Base-by-base conservation (phyloP, 2,888 invertebrate species). In the Odontomyia ornata region DNA sequence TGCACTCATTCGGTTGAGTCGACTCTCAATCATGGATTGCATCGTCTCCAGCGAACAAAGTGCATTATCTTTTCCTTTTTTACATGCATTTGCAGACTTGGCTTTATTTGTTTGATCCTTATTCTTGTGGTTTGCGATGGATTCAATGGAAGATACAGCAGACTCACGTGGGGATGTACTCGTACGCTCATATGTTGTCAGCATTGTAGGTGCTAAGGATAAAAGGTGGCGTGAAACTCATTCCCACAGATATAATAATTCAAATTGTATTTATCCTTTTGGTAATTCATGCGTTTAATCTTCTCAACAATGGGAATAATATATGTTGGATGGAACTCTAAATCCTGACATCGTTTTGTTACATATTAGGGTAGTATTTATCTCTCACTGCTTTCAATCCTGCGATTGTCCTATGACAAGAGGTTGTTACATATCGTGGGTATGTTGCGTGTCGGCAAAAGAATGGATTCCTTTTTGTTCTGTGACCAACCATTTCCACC, bases 221-320 rank as follows among this genome's bases (percentile, higher is more conserved):
- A n/a, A 28, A 13, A 69, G 43, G 27, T 47, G 69, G 69, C 69
- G 69, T 69, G 47, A 69, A 43, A 13, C 13, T 46, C 47, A 69
- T 69, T 69, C 47, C 69, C 69, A 69, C 30, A 11, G 46, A 69
- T 28, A 65, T 65, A 65, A 65, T 65, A 65, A 65, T 69, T 69
- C 25, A 23, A 46, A 47, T 69, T 47, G 69, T 69, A 69, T 46
- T 69, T 69, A 47, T 69, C 69, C 69, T 47, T 47, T 46, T 46
- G 47, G 25, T 47, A 69, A 69, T 69, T 69, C 69, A 69, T 69
- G 69, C 69, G 69, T 69, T 69, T 69, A 69, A 69, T 69, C 69
- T 69, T 47, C 47, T 21, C 15, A 15, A 69, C 69, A 69, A 69
- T 47, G 23, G 69, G 25, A 69, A 46, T 69, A 47, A 46, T 69